Evolutionary conservation across 2,888 invertebrate genomes (phyloP).

Genomic region (Limenitis camilla): DNA sequence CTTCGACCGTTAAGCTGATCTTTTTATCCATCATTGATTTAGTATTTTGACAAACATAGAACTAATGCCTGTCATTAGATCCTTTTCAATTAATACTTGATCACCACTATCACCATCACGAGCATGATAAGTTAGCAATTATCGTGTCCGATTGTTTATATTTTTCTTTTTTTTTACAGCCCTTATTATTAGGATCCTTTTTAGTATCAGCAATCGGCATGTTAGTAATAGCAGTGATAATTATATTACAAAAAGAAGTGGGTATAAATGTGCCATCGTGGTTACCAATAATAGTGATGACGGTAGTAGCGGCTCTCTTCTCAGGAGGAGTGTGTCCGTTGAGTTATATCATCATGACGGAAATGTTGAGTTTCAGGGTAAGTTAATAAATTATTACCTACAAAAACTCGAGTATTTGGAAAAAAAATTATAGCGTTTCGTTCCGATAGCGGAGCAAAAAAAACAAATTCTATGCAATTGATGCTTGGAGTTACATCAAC

Average conservation of each 20-base stretch:
- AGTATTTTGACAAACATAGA: too few relatives aligned
- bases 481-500: too few relatives aligned
- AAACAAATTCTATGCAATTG: too few relatives aligned
- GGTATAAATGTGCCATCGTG: background rate
- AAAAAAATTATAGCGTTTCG: too few relatives aligned
- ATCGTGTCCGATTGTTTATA: background rate
- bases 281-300: conserved; percentile 27
- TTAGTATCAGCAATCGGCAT: background rate
- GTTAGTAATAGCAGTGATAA: conserved; percentile 5
- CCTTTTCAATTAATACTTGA: too few relatives aligned
- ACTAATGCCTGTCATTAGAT: too few relatives aligned
- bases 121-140: too few relatives aligned
- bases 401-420: too few relatives aligned
- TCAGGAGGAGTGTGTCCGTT: conserved; percentile 37
- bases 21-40: too few relatives aligned
- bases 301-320: conserved; percentile 32
- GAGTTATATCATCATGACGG: conserved; percentile 44
- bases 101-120: too few relatives aligned
- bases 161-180: background rate
- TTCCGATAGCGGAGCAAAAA: too few relatives aligned
- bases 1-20: too few relatives aligned
- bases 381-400: background rate
- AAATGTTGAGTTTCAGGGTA: conserved; percentile 48
- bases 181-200: conserved; percentile 1
- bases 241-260: background rate